Evolutionary conservation across 2,113 vertebrate genomes (phyloP).

Genomic region (Oenanthe melanoleuca): DNA sequence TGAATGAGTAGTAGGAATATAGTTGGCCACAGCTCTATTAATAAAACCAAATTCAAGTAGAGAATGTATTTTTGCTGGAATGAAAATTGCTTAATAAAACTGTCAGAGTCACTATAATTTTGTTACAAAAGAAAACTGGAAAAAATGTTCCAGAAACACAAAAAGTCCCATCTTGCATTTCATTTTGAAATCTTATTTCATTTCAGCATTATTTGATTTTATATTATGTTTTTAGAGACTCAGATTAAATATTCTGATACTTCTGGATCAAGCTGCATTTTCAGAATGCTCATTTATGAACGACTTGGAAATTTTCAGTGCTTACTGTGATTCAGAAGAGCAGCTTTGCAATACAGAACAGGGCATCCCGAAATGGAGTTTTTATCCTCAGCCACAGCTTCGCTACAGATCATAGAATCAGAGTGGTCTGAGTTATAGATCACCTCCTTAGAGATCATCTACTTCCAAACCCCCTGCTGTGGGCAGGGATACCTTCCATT

Average conservation of each 20-base stretch:
- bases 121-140: conserved; percentile 56
- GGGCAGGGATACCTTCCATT: no score
- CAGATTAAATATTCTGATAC: conserved; percentile 8
- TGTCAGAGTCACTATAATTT: conserved; percentile 52
- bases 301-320: neutral
- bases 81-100: conserved; percentile 62
- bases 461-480: neutral
- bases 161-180: conserved; percentile 38
- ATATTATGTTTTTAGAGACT: conserved; percentile 17
- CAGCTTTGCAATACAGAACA: neutral
- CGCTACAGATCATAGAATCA: neutral
- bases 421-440: neutral
- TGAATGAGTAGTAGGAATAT: conserved; percentile 36
- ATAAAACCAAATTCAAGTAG: conserved; percentile 50
- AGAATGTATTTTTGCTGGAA: conserved; percentile 64
- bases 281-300: conserved; percentile 8
- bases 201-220: conserved; percentile 52
- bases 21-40: conserved; percentile 38
- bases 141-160: conserved; percentile 53
- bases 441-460: neutral
- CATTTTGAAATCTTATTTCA: conserved; percentile 43
- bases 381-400: neutral
- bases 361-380: neutral
- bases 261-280: conserved; percentile 17
- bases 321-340: neutral